These are phyloP conservation scores for Prionchulus punctatus DNA, from an alignment of 2,888 invertebrate genomes.

Conservation along the genomic window DNA sequence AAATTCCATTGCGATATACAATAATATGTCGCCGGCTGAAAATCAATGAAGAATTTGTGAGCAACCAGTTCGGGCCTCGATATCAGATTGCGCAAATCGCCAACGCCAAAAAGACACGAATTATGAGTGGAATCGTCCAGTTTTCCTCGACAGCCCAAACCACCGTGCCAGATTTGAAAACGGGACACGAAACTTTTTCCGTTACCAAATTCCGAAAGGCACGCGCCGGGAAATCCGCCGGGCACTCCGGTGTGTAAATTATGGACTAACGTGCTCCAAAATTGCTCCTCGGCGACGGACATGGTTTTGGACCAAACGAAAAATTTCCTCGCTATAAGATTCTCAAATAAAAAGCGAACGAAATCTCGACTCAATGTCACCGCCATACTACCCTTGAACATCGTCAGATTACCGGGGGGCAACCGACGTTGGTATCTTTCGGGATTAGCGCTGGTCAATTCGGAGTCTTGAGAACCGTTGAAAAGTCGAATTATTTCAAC, in stretches of 20 bases:
- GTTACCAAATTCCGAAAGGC: not conserved
- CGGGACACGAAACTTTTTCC: not conserved
- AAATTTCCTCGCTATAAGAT: not conserved
- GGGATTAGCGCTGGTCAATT: not conserved
- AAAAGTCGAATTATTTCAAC: not conserved
- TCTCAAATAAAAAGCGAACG: conserved; percentile 3
- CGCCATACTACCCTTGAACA: conserved; percentile 8
- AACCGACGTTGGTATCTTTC: too few species aligned
- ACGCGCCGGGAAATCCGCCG: not conserved
- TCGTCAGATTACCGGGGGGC: conserved; percentile 1
- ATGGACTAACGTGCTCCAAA: conserved; percentile 8
- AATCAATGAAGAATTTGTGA: not conserved
- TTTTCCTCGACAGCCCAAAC: too few species aligned
- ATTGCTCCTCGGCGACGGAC: conserved; percentile 8
- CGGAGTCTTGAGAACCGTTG: not conserved
- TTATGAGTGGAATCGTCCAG: conserved; percentile 15
- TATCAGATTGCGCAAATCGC: conserved; percentile 18
- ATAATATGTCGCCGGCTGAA: not conserved
- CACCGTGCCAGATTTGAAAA: not conserved
- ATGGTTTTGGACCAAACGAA: conserved; percentile 3
- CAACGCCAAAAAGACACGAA: conserved; percentile 28
- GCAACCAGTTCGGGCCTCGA: not conserved
- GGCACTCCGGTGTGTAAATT: not conserved
- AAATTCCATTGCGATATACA: not conserved
- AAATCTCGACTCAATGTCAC: conserved; percentile 1